Evolutionary conservation across 1,140 invertebrate species (phyloP), one percentile per base, ranked within the genome.

Genomic region (Atta colombica): DNA sequence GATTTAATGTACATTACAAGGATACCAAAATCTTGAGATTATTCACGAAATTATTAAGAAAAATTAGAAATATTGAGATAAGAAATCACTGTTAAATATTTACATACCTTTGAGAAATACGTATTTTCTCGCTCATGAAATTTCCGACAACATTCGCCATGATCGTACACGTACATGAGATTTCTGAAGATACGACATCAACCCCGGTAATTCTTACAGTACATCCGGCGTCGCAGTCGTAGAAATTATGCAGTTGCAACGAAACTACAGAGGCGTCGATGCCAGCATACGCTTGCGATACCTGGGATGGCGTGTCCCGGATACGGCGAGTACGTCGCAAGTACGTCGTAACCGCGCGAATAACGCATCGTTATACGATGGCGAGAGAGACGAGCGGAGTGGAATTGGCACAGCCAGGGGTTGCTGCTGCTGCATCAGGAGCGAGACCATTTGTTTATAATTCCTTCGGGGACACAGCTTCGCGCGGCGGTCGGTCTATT

Each of bases 361-460:
- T 92, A 89, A 92, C 89, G 89, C 87, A 88, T 92, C 89, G 88
- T 92, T 93, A 90, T 82, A 87, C 86, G 65, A 68, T 86, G 85
- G 80, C 66, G 71, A 74, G 85, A 31, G 31, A 77, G 63, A 28
- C 25, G 35, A 25, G 39, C 3, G 31, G 66, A 39, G 28, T n/a
- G 51, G 69, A 28, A 14, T 51, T 45, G 49, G 28, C 58, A 53
- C 68, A 72, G n/a, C 25, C 49, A 61, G 61, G 66, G 85, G 45
- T 68, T 25, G 65, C 65, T 21, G 65, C 18, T 31, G 39, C 77
- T 85, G 80, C 78, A 88, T 68, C 66, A 53, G 53, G 55, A 39
- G 66, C 86, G 74, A 80, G 88, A 66, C 92, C 89, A 92, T 93
- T 94, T 93, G 93, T 93, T 93, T 93, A 93, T 93, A 94, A 93